Evolutionary conservation across 2,797 vertebrate species (phyloP), one percentile per base, ranked within the genome.

Genomic region (Catharus ustulatus): DNA sequence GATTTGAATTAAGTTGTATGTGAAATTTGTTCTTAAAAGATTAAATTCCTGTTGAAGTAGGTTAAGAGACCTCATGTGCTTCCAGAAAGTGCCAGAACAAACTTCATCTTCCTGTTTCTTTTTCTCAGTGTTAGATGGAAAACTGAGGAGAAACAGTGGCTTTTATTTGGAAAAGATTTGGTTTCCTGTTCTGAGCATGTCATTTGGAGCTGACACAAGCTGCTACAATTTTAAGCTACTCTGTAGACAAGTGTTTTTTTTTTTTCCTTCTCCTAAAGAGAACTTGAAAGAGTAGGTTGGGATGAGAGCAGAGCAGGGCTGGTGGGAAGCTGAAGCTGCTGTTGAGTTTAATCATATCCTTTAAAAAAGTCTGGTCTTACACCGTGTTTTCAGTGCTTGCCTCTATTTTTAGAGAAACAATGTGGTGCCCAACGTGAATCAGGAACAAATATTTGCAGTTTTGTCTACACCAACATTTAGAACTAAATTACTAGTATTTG

Each of bases 1-100:
- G 96, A 98, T 98, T 98, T 98, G 98, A 97, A 98, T 97, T 74
- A 88, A 84, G 89, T 80, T 94, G 83, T 83, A 89, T 95, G 92
- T 96, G 95, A 97, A 97, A 97, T 92, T 86, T 90, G 74, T 96
- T 95, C 94, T 97, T 95, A 91, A 97, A 97, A 94, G 91, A 93
- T 95, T 93, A 96, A 90, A 96, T 95, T 95, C 92, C 93, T 66
- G 51, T 84, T 81, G 64, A 94, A 95, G 94, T 94, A 97, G 85
- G 76, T 95, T 95, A 58, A 79, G 90, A 80, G 84, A 92, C 36
- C 72, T 94, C 86, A 46, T 88, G 77, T 90, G 73, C 90, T 90
- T 87, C 93, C 72, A 96, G 92, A 94, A 96, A 96, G 91, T 45
- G 94, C 94, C 94, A 96, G 92, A 96, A 76, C 89, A 82, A 96